A percentile compares a stretch with the other conserved stretches of the same genome.
Evolutionary conservation across 2,797 vertebrate genomes (phyloP).

Genomic region (Pelodytes ibericus): DNA sequence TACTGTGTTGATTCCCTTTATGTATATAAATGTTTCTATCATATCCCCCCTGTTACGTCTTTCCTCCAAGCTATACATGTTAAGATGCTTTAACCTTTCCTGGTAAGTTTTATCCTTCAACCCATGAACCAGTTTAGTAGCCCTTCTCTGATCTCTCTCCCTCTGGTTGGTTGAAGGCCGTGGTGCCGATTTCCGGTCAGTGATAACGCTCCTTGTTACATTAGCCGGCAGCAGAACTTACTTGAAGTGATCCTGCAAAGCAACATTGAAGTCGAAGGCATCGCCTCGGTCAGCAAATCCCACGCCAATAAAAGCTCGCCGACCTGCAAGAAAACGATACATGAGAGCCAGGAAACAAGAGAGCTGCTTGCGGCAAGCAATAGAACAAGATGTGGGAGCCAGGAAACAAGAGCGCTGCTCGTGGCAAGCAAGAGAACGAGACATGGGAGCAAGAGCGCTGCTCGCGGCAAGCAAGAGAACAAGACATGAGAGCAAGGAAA

Average conservation of each 20-base stretch:
- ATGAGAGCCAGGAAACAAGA: not conserved
- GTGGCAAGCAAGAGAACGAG: not conserved
- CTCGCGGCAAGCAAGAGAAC: constrained; percentile 73
- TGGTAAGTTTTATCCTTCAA: no score
- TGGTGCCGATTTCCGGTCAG: no score
- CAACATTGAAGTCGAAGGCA: constrained; percentile 98
- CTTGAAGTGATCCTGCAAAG: constrained; percentile 98
- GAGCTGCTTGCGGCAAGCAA: not conserved
- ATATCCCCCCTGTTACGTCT: no score
- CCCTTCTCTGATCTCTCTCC: not conserved
- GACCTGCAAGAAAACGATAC: constrained; percentile 70
- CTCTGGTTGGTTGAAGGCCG: not conserved
- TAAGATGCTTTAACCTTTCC: no score
- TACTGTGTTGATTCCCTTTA: no score
- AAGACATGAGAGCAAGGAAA: not conserved
- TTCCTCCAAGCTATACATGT: no score
- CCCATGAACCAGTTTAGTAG: no score
- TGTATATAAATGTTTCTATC: no score
- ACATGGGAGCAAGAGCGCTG: not conserved
- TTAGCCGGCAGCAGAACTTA: constrained; percentile 70
- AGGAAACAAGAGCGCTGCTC: not conserved
- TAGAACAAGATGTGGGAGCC: not conserved
- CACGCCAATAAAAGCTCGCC: constrained; percentile 92
- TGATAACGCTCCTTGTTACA: no score
- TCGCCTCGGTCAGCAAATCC: constrained; percentile 94